A percentile compares a stretch with the other conserved stretches of the same genome.
Conservation (phyloP, 2,797 vertebrate species). For the Apogon hyalosoma region DNA sequence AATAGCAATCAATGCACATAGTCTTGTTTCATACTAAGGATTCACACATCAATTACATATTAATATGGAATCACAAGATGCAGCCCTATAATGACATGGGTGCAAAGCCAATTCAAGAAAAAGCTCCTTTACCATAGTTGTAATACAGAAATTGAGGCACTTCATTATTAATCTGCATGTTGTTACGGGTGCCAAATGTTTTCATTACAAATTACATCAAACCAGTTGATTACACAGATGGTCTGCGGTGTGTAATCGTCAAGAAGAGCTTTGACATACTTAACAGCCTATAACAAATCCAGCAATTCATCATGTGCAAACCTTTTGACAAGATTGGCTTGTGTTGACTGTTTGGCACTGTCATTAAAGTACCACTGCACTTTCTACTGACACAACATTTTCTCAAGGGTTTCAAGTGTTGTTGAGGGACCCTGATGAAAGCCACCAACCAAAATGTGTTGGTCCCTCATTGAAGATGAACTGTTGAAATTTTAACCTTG, state of each 20-base stretch:
- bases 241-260: conserved; percentile 8
- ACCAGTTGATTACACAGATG: neutral
- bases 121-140: neutral
- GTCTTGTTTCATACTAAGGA: too few relatives aligned
- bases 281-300: conserved; percentile 10
- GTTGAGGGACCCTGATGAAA: neutral
- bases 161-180: conserved; percentile 8
- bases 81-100: neutral
- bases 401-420: neutral
- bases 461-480: too few relatives aligned
- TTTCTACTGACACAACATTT: neutral
- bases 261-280: conserved; percentile 4
- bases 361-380: conserved; percentile 2
- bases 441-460: too few relatives aligned
- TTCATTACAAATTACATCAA: conserved; percentile 21
- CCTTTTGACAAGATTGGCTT: conserved; percentile 20
- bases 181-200: conserved; percentile 16
- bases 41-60: neutral
- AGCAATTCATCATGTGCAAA: conserved; percentile 5
- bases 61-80: neutral
- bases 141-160: neutral
- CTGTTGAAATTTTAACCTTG: neutral
- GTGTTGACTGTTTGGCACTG: neutral
- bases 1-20: too few relatives aligned
- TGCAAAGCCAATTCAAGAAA: neutral